phyloP scores from a whole-genome alignment of 2,797 vertebrate genomes.

The Holocentrus rufus region DNA sequence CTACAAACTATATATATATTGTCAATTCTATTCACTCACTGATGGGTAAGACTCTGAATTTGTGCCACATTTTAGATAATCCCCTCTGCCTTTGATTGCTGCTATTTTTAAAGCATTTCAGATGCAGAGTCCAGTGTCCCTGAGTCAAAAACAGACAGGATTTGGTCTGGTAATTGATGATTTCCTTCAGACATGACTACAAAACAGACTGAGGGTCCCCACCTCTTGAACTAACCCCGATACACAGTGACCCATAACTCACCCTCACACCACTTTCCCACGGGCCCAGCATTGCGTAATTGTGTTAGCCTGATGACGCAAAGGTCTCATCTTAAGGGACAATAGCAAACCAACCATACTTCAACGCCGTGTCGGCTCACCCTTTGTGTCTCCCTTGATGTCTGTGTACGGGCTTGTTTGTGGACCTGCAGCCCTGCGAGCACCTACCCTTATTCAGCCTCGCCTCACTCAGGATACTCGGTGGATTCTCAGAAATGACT shows the following conservation, averaged over 20 bases:
- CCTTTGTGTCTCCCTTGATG: not conserved
- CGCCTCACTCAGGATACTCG: conserved; percentile 21
- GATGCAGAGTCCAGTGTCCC: not conserved
- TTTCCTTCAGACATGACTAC: not conserved
- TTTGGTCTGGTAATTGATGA: not conserved
- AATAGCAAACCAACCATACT: not conserved
- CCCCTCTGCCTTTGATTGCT: too few species aligned
- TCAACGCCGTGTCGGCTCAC: not conserved
- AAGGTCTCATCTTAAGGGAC: not conserved
- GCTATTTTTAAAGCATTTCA: not conserved
- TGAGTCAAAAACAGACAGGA: too few species aligned
- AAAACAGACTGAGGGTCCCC: not conserved
- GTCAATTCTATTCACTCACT: too few species aligned
- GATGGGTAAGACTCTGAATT: not conserved
- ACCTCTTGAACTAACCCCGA: not conserved
- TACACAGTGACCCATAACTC: not conserved
- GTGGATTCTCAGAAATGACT: conserved; percentile 57
- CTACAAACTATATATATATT: too few species aligned
- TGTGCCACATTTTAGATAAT: too few species aligned
- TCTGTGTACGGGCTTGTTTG: conserved; percentile 1
- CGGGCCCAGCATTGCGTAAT: not conserved
- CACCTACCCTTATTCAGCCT: not conserved
- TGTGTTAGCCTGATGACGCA: not conserved
- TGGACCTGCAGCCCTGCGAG: conserved; percentile 15
- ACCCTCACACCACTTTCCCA: not conserved